Percentiles rank a stretch among this genome's conserved stretches.
Evolutionary conservation across 2,888 invertebrate species (phyloP).

Genomic region (Epsilonema sp.): DNA sequence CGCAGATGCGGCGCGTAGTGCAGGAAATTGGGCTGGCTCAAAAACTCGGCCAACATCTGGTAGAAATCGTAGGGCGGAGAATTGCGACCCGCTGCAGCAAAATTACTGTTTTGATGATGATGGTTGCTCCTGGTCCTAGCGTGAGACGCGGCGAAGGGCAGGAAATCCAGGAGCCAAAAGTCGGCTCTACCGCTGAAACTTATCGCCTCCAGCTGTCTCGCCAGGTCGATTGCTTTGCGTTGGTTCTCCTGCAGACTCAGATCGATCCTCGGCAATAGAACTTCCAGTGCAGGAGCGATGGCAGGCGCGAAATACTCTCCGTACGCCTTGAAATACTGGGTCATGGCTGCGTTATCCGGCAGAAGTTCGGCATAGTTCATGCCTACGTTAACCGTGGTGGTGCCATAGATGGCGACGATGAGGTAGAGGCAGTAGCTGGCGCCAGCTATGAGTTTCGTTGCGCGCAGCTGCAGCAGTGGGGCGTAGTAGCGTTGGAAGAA

Average conservation of each 20-base stretch:
- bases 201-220: conserved; percentile 50
- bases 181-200: conserved; percentile 36
- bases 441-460: conserved; percentile 37
- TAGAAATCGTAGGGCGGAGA: not conserved
- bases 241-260: not conserved
- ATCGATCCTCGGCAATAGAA: not conserved
- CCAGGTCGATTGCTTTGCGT: not conserved
- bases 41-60: conserved; percentile 1
- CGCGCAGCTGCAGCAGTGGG: not conserved
- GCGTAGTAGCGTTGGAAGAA: conserved; percentile 10
- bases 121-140: not conserved
- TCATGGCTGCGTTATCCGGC: conserved; percentile 66
- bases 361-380: conserved; percentile 65
- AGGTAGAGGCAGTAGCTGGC: conserved; percentile 52
- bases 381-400: conserved; percentile 62
- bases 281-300: conserved; percentile 58
- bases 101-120: too few relatives aligned
- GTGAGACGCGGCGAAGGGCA: not conserved
- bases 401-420: conserved; percentile 61
- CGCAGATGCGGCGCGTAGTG: not conserved
- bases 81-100: too few relatives aligned
- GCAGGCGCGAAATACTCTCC: conserved; percentile 73
- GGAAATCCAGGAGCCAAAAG: conserved; percentile 6
- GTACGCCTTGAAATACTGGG: conserved; percentile 68
- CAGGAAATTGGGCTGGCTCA: not conserved